Evolutionary conservation across 1,140 invertebrate genomes (phyloP), one percentile per base, ranked within the genome.

Genomic region (Microplitis mediator): DNA sequence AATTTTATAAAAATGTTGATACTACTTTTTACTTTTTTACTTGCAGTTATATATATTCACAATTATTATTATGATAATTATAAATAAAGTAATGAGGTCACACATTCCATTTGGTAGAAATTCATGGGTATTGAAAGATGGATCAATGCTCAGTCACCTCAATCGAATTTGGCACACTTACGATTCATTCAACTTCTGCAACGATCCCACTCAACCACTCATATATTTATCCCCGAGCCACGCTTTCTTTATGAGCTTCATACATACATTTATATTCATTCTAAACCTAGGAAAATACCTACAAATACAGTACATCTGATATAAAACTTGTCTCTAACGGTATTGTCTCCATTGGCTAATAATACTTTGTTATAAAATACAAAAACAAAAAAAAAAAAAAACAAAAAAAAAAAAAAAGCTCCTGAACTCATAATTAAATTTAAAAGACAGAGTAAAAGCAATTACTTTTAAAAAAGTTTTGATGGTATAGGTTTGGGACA

Each of bases 311-410:
- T 23, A 23, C 23, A 23, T 23, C 23, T 23, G 23, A 23, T 23
- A 23, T 23, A 23, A 80, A 80, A 80, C 73, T 72, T 54, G 13
- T 14, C 23, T 69, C 58, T 64, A 69, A 66, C 75, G 82, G 23
- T 2, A 23, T 23, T 23, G 23, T 23, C 23, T 23, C 23, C 23
- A 23, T 23, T 23, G 23, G 23, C 23, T 23, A 23, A 23, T 23
- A 23, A 23, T 23, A 23, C 23, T 23, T 23, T 23, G 23, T 23
- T 23, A 2, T 23, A 23, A 23, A 23, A 23, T 23, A 23, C 23
- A 23, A 23, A 23, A 23, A 23, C 23, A 23, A 23, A 23, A 23
- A 23, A 23, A 23, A 23, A 23, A 23, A 23, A 23, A 23, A 23
- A 23, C n/a, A n/a, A 23, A 23, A 23, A 23, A 23, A 23, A 23